Base-by-base conservation (phyloP, 2,797 vertebrate genomes). In the Betta splendens region DNA sequence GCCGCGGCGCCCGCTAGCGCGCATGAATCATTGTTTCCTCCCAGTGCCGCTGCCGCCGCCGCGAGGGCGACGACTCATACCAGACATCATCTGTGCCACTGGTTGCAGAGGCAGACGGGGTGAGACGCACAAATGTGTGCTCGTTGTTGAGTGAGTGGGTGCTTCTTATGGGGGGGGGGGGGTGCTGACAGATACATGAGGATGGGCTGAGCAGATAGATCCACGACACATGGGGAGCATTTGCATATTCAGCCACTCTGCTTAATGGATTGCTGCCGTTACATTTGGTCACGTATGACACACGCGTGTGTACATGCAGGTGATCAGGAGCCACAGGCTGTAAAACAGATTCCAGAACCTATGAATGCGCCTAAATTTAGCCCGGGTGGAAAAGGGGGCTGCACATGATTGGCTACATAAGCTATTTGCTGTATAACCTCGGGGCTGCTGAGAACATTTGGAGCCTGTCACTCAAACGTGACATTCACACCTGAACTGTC, bases 61-160 rank as follows among this genome's bases (percentile, higher is more conserved):
- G 44, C 62, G 32, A 69, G 46, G 38, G 76, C 69, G 71, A 69
- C 65, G 42, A 69, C 35, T 83, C 70, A 57, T 45, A 39, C 20
- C 37, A 77, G 67, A 67, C 69, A 69, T 70, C 72, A 74, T 80
- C 70, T 62, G 61, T 75, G 81, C 69, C 75, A 81, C 84, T 64
- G 85, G 79, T 84, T 85, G 84, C 83, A 83, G 77, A 64, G 65
- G 61, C 69, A 67, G 42, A 70, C 54, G 32, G 48, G 26, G 40
- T 49, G 46, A 51, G 47, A 46, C 62, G 57, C 28, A 44, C 44
- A 60, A 62, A 55, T 67, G 52, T 60, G 61, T 42, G 37, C 45
- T 57, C 17, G 13, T 38, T 57, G 48, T 56, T 39, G 9, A 51
- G 58, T 51, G 38, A 23, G 21, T 7, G 29, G 10, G 51, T 25